Conservation (phyloP, 2,888 invertebrate genomes). For the Conomelus anceps region DNA sequence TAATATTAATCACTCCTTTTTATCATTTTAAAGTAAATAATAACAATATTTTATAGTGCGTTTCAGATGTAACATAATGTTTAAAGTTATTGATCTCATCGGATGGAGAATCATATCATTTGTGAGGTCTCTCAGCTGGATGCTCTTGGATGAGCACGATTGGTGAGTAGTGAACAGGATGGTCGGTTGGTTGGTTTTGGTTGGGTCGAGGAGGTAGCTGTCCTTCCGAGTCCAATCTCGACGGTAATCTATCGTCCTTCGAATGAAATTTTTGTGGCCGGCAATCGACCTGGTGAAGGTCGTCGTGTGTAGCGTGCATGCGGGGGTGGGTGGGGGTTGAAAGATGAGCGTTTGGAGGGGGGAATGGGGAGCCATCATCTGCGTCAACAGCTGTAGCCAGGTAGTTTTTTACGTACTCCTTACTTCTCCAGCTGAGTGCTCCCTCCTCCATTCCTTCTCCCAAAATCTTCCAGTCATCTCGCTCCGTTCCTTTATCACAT, state of each 20-base stretch:
- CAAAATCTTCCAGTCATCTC: not conserved
- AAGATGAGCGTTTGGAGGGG: not conserved
- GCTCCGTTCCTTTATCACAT: not conserved
- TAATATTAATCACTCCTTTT: too few species aligned
- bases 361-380: not conserved
- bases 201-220: not conserved
- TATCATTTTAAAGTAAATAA: too few species aligned
- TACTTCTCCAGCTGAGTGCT: not conserved
- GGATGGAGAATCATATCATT: not conserved
- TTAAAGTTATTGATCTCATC: not conserved
- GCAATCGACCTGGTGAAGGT: not conserved
- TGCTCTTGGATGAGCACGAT: not conserved
- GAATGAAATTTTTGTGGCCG: not conserved
- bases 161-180: too few species aligned
- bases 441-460: not conserved
- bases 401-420: not conserved
- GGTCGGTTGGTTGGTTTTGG: not conserved
- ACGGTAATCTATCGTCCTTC: not conserved
- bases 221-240: not conserved
- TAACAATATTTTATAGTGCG: not conserved
- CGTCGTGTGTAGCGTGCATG: not conserved
- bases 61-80: not conserved
- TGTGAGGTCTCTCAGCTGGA: not conserved
- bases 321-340: not conserved
- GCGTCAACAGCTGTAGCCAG: not conserved